These are phyloP conservation scores for Cherax destructor DNA, from an alignment of 1,140 invertebrate genomes.

Conservation along the genomic window DNA sequence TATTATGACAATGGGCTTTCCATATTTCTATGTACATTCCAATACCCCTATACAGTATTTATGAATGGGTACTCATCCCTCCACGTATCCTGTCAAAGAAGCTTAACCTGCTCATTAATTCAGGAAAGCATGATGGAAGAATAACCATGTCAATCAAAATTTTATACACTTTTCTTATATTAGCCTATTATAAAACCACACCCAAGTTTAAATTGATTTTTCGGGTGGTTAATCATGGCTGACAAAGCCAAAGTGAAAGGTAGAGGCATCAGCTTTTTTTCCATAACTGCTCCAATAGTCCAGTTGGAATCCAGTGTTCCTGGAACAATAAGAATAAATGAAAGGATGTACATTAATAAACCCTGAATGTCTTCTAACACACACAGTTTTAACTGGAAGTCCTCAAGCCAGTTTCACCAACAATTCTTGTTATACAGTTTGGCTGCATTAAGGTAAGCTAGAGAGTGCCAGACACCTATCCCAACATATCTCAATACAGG, in stretches of 20 bases:
- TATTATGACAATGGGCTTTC: slow-evolving; percentile 14
- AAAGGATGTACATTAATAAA: not conserved
- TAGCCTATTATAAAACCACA: slow-evolving; percentile 89
- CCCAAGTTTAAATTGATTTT: slow-evolving; percentile 91
- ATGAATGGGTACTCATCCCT: slow-evolving; percentile 4
- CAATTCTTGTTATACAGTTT: too few species aligned
- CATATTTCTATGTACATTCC: slow-evolving; percentile 50
- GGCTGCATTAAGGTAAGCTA: too few species aligned
- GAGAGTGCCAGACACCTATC: too few species aligned
- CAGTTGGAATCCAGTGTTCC: slow-evolving; percentile 96
- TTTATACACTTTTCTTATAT: slow-evolving; percentile 35
- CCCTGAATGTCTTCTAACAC: too few species aligned
- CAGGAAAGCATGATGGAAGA: not conserved
- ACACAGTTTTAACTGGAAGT: too few species aligned
- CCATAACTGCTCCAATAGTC: slow-evolving; percentile 94
- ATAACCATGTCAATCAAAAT: slow-evolving; percentile 1
- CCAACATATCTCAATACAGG: too few species aligned
- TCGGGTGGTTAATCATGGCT: slow-evolving; percentile 93
- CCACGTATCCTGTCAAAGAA: not conserved
- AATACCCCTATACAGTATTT: slow-evolving; percentile 47
- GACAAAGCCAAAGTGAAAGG: slow-evolving; percentile 96
- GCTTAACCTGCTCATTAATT: not conserved
- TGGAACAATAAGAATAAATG: slow-evolving; percentile 75
- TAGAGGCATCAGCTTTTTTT: slow-evolving; percentile 93
- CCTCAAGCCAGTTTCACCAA: too few species aligned